Percentiles rank a stretch among this genome's conserved stretches.
phyloP scores from a whole-genome alignment of 2,888 invertebrate species.

The Synergus umbraculus region DNA sequence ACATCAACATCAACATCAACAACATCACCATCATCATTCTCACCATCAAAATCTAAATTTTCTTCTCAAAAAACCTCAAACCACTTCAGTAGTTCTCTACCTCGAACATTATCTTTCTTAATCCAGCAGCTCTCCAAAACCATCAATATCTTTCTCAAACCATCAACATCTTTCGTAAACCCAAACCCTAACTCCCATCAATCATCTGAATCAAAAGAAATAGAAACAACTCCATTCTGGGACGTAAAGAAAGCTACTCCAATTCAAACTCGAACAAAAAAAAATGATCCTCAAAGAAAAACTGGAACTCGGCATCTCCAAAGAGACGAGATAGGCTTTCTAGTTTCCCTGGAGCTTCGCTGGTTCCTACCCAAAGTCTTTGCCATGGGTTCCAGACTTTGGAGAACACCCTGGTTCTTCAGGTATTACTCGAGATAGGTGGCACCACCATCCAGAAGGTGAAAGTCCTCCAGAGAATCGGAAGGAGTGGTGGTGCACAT shows the following conservation, averaged over 20 bases:
- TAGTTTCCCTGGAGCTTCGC: conserved; percentile 39
- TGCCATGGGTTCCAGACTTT: conserved; percentile 10
- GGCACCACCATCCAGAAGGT: conserved; percentile 74
- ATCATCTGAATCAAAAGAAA: not conserved
- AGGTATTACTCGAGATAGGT: conserved; percentile 54
- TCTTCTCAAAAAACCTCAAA: not conserved
- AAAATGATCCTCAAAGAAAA: not conserved
- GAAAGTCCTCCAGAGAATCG: conserved; percentile 70
- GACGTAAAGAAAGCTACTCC: not conserved
- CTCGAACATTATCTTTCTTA: not conserved
- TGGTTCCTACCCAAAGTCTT: conserved; percentile 29
- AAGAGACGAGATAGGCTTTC: conserved; percentile 3
- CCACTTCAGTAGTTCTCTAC: not conserved
- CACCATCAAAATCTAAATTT: conserved; percentile 11
- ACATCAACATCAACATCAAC: not conserved
- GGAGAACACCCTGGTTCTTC: conserved; percentile 40
- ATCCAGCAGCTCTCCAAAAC: not conserved
- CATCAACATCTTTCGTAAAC: conserved; percentile 6
- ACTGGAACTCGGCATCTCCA: not conserved
- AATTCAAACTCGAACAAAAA: not conserved
- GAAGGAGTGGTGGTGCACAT: conserved; percentile 75
- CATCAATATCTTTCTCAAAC: not conserved
- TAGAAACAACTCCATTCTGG: not conserved
- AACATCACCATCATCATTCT: not conserved
- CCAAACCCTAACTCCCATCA: not conserved